Evolutionary conservation across 2,888 invertebrate species (phyloP).

Genomic region (Chelonus formosanus): DNA sequence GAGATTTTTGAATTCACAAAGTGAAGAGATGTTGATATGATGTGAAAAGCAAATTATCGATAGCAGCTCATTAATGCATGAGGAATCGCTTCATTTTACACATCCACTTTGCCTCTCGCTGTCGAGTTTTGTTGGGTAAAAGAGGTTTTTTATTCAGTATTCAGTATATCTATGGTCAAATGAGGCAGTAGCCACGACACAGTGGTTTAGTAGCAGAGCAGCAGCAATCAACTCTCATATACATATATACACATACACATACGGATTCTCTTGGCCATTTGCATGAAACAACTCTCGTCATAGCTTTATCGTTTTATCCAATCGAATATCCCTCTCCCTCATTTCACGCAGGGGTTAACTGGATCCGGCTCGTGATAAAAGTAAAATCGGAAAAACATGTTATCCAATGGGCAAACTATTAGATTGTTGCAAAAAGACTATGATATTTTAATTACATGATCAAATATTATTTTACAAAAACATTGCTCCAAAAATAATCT

Average conservation of each 20-base stretch:
- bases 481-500: no score
- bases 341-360: conserved; percentile 12
- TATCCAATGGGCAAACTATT: not conserved
- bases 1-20: conserved; percentile 1
- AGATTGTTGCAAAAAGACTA: no score
- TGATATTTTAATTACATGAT: not conserved
- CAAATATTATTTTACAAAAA: no score
- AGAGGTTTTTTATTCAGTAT: conserved; percentile 1
- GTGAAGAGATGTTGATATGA: not conserved
- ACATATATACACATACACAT: conserved; percentile 14
- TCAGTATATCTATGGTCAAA: conserved; percentile 3
- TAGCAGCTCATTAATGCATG: conserved; percentile 3
- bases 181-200: conserved; percentile 9
- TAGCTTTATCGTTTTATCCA: conserved; percentile 28
- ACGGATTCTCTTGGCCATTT: conserved; percentile 8
- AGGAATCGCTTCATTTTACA: conserved; percentile 6
- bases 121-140: not conserved
- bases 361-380: conserved; percentile 10
- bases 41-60: conserved; percentile 1
- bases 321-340: not conserved
- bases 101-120: not conserved
- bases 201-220: conserved; percentile 16
- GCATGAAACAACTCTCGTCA: conserved; percentile 29
- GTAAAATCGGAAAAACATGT: conserved; percentile 9
- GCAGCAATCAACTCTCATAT: conserved; percentile 22